These are phyloP conservation scores for Pseudochirops cupreus DNA, from an alignment of 2,797 vertebrate species.

Conservation along the genomic window DNA sequence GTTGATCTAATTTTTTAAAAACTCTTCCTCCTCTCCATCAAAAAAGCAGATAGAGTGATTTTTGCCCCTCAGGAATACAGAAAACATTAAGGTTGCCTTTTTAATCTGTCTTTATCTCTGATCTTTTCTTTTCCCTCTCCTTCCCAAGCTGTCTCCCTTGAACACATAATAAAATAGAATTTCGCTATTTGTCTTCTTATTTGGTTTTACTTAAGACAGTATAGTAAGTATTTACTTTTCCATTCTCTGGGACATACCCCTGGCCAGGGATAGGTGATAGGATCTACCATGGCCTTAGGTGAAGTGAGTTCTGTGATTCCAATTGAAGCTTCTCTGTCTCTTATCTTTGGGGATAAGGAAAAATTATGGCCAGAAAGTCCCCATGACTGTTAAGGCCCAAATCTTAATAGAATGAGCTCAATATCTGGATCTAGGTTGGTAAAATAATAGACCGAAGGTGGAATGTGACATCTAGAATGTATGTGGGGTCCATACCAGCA, in stretches of 20 bases:
- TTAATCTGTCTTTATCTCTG: slow-evolving; percentile 7
- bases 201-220: background rate
- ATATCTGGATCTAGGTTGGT: background rate
- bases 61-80: background rate
- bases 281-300: background rate
- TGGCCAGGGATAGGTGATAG: background rate
- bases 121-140: background rate
- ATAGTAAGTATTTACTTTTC: background rate
- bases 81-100: background rate
- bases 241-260: background rate
- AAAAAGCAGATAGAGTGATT: slow-evolving; percentile 28
- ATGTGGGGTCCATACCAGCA: background rate
- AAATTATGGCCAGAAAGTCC: background rate
- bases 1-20: slow-evolving; percentile 3
- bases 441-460: background rate
- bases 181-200: background rate
- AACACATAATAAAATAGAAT: background rate
- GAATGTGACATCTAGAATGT: background rate
- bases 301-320: background rate
- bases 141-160: background rate
- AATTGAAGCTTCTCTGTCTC: background rate
- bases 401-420: background rate
- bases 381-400: background rate
- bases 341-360: background rate
- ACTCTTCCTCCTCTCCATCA: background rate